These are phyloP conservation scores for Rhabdomys dilectus DNA, from an alignment of 2,113 vertebrate species.

Conservation along the genomic window DNA sequence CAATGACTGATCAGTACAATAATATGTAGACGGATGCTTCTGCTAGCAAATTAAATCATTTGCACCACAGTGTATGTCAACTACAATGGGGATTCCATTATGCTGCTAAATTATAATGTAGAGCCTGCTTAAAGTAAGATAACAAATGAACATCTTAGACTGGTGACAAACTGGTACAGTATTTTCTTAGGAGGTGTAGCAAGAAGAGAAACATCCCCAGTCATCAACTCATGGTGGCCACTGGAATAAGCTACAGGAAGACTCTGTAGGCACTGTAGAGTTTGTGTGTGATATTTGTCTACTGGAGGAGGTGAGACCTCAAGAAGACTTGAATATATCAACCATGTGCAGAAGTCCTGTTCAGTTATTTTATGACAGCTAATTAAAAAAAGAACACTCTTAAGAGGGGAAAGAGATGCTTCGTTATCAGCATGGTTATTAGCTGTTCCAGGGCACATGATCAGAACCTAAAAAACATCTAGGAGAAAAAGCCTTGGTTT, in stretches of 20 bases:
- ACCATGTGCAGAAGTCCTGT: not conserved
- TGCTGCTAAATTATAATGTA: conserved; percentile 82
- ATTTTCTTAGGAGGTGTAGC: conserved; percentile 58
- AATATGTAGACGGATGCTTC: conserved; percentile 88
- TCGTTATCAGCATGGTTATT: not conserved
- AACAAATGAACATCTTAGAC: conserved; percentile 83
- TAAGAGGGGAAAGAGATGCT: not conserved
- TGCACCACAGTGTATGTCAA: conserved; percentile 87
- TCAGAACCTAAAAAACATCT: not conserved
- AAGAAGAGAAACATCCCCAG: not conserved
- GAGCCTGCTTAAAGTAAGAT: conserved; percentile 85
- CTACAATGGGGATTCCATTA: conserved; percentile 85
- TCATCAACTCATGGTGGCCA: not conserved
- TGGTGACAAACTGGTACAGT: conserved; percentile 69
- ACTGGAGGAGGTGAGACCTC: not conserved
- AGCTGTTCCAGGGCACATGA: not conserved
- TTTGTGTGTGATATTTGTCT: not conserved
- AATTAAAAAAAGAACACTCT: not conserved
- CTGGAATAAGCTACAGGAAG: not conserved
- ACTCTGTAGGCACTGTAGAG: not conserved
- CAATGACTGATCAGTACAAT: conserved; percentile 91
- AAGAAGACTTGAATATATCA: not conserved
- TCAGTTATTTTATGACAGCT: not conserved
- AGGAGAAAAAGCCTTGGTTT: not conserved
- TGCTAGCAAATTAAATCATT: conserved; percentile 90